Percentiles rank a stretch among this genome's conserved stretches.
phyloP scores from a whole-genome alignment of 2,113 vertebrate genomes.

The Cygnus buccinator region DNA sequence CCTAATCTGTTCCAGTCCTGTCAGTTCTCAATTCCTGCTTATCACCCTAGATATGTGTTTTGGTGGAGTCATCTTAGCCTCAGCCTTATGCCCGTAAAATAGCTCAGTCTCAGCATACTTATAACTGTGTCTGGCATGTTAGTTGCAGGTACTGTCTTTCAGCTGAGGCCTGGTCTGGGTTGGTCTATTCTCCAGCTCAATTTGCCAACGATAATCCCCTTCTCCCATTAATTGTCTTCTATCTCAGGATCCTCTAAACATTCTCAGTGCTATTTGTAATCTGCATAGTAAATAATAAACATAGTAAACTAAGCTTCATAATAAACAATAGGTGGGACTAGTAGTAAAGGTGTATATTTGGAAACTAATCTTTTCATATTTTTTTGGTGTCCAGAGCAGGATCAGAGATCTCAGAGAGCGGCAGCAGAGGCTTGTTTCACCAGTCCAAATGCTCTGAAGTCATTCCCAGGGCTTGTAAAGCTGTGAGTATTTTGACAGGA shows the following conservation, averaged over 20 bases:
- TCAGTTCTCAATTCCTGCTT: neutral
- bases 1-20: neutral
- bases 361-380: neutral
- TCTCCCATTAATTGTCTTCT: neutral
- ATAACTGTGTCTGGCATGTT: neutral
- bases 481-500: neutral
- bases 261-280: neutral
- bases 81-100: neutral
- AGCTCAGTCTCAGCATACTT: neutral
- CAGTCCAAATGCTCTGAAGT: neutral
- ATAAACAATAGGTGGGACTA: neutral
- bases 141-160: neutral
- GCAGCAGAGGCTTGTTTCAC: neutral
- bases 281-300: neutral
- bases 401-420: accelerated
- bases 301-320: neutral
- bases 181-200: neutral
- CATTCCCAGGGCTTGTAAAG: neutral
- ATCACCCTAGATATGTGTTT: neutral
- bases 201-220: neutral
- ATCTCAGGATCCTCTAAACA: neutral
- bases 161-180: neutral
- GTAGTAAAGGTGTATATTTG: neutral
- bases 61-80: neutral
- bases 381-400: neutral